Evolutionary conservation across 37 sponge, comb jelly and placozoan species (phyloP), one percentile per base, ranked within the genome.

Genomic region (Aphrocallistes beatrix): DNA sequence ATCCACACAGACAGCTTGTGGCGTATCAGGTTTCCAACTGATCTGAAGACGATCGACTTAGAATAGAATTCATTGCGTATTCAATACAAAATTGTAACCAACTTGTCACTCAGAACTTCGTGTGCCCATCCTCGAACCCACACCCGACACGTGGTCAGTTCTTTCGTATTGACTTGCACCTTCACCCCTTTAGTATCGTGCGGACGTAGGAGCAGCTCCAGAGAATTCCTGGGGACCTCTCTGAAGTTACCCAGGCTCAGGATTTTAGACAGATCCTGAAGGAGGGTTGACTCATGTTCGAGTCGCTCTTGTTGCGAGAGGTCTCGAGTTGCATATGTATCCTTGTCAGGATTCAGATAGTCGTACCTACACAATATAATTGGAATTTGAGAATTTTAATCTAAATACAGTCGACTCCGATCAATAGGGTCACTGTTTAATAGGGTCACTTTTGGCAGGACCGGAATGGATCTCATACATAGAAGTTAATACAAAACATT

Each of bases 291-390:
- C 81, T 96, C 97, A 1, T 85, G 47, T 36, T 92, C 97, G 34
- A 94, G 86, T 0, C 86, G 69, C 69, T 96, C 93, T 37, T 92
- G 89, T 16, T 84, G 51, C 32, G 87, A 48, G 39, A 94, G 83
- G 16, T 83, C 36, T 23, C 69, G 83, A 6, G 90, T 86, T 39
- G 84, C 50, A 38, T 87, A 37, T 16, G 95, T 94, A 84, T 96
- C 97, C 82, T 94, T 96, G 84, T 96, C 97, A 21, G 97, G 97
- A 37, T 96, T 93, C 82, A 96, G 39, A 6, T 25, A 37, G 82
- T 96, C 97, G 85, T 92, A 96, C 50, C 83, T 82, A 19, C 81
- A 8, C 16, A 51, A n/a, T n/a, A n/a, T n/a, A n/a, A n/a, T n/a
- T n/a, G n/a, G n/a, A n/a, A n/a, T n/a, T n/a, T n/a, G n/a, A n/a